Evolutionary conservation across 2,797 vertebrate genomes (phyloP).

Genomic region (Pogoniulus pusillus): DNA sequence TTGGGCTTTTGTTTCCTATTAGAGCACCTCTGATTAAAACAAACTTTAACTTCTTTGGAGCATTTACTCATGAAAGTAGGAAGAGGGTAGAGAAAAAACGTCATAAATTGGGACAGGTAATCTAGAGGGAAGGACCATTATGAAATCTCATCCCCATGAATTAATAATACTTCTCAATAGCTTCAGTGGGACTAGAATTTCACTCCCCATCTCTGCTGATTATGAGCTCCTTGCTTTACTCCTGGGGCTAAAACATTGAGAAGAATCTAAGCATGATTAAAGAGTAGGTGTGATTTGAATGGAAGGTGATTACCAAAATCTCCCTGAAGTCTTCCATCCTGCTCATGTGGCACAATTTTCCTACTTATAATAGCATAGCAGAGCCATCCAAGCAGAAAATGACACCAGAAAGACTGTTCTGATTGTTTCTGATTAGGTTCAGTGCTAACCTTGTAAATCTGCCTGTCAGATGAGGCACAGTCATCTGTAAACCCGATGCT

Average conservation of each 20-base stretch:
- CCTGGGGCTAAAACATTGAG: constrained; percentile 22
- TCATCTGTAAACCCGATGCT: not conserved
- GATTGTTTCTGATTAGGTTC: constrained; percentile 60
- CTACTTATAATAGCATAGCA: constrained; percentile 33
- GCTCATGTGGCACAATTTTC: constrained; percentile 24
- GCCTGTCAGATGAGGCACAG: not conserved
- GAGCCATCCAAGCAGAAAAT: constrained; percentile 59
- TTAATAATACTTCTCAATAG: constrained; percentile 17
- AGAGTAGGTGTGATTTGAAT: constrained; percentile 55
- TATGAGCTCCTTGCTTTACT: constrained; percentile 26
- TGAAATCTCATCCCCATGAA: not conserved
- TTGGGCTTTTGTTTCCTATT: not conserved
- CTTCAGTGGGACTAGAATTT: constrained; percentile 22
- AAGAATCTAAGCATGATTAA: constrained; percentile 18
- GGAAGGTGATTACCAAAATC: constrained; percentile 48
- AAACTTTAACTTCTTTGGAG: not conserved
- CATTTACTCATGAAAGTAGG: not conserved
- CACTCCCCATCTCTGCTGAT: not conserved
- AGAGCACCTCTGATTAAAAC: not conserved
- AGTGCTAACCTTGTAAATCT: constrained; percentile 50
- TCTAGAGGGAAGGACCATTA: constrained; percentile 6
- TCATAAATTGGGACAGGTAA: not conserved
- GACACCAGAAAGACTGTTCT: constrained; percentile 10
- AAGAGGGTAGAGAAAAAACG: not conserved
- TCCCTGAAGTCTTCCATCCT: constrained; percentile 29